A percentile compares a stretch with the other conserved stretches of the same genome.
These are phyloP conservation scores for Plectus sambesii DNA, from an alignment of 1,140 invertebrate species.

Conservation along the genomic window DNA sequence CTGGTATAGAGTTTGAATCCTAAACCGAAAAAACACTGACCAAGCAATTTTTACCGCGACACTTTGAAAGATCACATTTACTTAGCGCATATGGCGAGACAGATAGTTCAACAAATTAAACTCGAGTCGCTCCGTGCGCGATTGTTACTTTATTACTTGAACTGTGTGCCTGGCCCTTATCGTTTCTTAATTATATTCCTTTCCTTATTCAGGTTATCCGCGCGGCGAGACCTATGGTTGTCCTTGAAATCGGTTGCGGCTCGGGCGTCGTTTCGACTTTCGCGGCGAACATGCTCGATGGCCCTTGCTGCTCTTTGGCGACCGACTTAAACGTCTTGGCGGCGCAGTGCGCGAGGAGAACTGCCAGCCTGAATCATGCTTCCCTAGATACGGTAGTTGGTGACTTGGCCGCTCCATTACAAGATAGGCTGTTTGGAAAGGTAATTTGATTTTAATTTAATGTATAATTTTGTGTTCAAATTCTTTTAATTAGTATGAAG, in stretches of 20 bases:
- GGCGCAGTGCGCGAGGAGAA: constrained; percentile 59
- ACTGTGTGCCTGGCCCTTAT: too few relatives aligned
- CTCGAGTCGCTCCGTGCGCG: too few relatives aligned
- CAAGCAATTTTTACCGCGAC: too few relatives aligned
- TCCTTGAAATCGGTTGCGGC: constrained; percentile 81
- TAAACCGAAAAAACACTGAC: too few relatives aligned
- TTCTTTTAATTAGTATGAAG: too few relatives aligned
- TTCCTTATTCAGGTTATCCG: constrained; percentile 49
- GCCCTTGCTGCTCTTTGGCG: constrained; percentile 47
- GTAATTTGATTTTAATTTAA: constrained; percentile 7
- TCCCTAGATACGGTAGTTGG: constrained; percentile 58
- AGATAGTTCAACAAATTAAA: too few relatives aligned
- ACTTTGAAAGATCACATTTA: too few relatives aligned
- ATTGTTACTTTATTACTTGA: too few relatives aligned
- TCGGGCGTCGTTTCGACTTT: constrained; percentile 82
- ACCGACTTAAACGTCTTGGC: constrained; percentile 71
- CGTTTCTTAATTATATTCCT: too few relatives aligned
- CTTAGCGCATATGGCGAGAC: too few relatives aligned
- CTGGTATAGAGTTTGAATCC: too few relatives aligned
- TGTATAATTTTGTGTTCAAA: too few relatives aligned
- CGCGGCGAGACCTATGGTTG: constrained; percentile 53
- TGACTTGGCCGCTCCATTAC: constrained; percentile 54
- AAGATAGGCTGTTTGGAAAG: constrained; percentile 30
- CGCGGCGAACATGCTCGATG: constrained; percentile 59
- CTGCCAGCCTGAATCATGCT: constrained; percentile 52